These are phyloP conservation scores for Aramus guarauna DNA, from an alignment of 2,113 vertebrate species.

Conservation along the genomic window DNA sequence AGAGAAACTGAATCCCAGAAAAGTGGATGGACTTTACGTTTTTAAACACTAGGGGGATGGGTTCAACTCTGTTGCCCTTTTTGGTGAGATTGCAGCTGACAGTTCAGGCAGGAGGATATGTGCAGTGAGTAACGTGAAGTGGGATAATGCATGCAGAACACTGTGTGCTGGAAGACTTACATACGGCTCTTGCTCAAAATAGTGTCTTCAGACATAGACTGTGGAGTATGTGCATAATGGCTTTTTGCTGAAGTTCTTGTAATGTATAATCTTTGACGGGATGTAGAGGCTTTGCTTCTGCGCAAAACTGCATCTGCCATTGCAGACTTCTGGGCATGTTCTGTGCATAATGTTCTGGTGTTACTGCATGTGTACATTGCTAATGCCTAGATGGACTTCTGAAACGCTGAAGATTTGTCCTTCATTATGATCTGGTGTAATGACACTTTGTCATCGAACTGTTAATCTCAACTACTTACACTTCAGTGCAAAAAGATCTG, in stretches of 20 bases:
- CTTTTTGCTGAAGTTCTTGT: slow-evolving; percentile 13
- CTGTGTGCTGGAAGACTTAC: slow-evolving; percentile 44
- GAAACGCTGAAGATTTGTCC: neutral
- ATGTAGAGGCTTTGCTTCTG: neutral
- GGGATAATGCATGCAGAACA: slow-evolving; percentile 58
- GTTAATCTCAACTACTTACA: neutral
- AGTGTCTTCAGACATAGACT: slow-evolving; percentile 39
- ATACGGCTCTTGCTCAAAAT: slow-evolving; percentile 33
- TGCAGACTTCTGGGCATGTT: neutral
- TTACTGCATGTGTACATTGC: neutral
- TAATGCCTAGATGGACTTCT: neutral
- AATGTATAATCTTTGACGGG: neutral
- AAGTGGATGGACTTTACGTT: neutral
- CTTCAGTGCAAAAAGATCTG: neutral
- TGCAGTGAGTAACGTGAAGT: slow-evolving; percentile 38
- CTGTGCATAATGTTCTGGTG: neutral
- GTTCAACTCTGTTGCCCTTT: slow-evolving; percentile 39
- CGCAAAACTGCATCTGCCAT: neutral
- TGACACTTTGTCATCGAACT: neutral
- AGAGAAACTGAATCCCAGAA: neutral
- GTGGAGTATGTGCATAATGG: slow-evolving; percentile 15
- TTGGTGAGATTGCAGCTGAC: slow-evolving; percentile 43
- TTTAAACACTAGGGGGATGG: neutral
- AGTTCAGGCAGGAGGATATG: slow-evolving; percentile 48
- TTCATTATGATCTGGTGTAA: neutral